Evolutionary conservation across 1,140 invertebrate species (phyloP).

Genomic region (Planococcus citri): DNA sequence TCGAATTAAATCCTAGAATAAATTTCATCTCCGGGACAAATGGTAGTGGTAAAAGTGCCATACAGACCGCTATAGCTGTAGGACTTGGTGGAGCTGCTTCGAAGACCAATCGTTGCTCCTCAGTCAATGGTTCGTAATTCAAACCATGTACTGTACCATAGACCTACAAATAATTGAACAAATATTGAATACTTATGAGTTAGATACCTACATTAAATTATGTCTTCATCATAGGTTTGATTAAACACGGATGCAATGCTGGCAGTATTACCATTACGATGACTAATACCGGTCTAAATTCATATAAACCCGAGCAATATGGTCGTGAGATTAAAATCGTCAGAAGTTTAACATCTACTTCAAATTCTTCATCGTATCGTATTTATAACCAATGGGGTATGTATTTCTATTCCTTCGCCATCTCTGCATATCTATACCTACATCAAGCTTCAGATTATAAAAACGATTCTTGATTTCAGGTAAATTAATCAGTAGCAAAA

Average conservation of each 20-base stretch:
- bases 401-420: background rate
- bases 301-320: conserved; percentile 59
- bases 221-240: conserved; percentile 45
- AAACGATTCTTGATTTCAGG: conserved; percentile 42
- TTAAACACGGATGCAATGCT: conserved; percentile 53
- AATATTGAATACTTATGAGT: no score
- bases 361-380: background rate
- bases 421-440: background rate
- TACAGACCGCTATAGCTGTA: conserved; percentile 73
- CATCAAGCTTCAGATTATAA: no score
- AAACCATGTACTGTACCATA: no score
- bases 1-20: conserved; percentile 60
- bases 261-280: conserved; percentile 59
- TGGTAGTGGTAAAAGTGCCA: conserved; percentile 93
- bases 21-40: conserved; percentile 87
- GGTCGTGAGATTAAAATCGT: conserved; percentile 64
- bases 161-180: no score
- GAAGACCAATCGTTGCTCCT: conserved; percentile 59
- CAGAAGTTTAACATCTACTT: conserved; percentile 44
- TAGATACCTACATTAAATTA: no score
- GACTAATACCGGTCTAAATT: conserved; percentile 53
- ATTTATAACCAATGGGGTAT: background rate
- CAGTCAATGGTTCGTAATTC: conserved; percentile 59
- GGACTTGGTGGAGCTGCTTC: conserved; percentile 71
- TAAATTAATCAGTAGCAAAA: conserved; percentile 36